Evolutionary conservation across 2,888 invertebrate genomes (phyloP).

Genomic region (Ischnura elegans): DNA sequence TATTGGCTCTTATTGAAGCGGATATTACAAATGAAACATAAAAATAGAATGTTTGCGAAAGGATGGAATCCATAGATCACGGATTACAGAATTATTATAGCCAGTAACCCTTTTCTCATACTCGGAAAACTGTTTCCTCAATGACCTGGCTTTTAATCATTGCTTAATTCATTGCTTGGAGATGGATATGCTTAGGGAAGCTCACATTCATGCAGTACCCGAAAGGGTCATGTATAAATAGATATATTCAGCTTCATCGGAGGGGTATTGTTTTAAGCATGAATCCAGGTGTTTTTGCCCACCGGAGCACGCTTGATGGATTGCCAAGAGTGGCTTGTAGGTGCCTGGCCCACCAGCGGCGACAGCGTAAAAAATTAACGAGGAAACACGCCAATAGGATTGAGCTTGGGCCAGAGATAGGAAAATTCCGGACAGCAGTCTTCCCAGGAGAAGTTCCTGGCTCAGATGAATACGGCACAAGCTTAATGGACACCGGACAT

Average conservation of each 20-base stretch:
- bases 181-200: neutral
- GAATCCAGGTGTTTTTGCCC: neutral
- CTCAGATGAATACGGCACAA: too few species aligned
- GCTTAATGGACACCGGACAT: too few species aligned
- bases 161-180: neutral
- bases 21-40: too few species aligned
- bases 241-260: neutral
- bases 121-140: neutral
- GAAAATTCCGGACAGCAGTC: neutral
- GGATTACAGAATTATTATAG: too few species aligned
- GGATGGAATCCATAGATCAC: too few species aligned
- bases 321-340: neutral
- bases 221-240: too few species aligned
- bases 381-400: neutral
- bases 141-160: neutral
- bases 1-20: too few species aligned
- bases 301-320: neutral
- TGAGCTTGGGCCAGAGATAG: neutral
- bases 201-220: neutral
- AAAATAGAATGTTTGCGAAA: too few species aligned
- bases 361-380: neutral
- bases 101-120: too few species aligned
- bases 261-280: neutral
- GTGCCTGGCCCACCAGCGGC: neutral
- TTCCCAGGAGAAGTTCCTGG: neutral